Conservation (phyloP, 2,797 vertebrate genomes). For the Lemur catta region DNA sequence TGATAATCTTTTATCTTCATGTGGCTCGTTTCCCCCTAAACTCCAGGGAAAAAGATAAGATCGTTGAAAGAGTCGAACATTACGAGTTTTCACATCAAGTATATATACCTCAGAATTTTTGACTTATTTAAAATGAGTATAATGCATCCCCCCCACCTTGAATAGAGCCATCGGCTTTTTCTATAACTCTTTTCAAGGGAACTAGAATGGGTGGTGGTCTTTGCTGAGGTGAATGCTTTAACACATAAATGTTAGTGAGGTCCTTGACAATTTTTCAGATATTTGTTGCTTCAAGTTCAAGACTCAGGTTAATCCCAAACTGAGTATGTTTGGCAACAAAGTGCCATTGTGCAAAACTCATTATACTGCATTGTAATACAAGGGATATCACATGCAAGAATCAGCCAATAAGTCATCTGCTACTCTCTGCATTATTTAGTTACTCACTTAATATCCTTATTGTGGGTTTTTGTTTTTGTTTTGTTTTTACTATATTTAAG, state of each 20-base stretch:
- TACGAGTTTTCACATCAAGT: neutral
- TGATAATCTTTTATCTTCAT: slow-evolving; percentile 46
- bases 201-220: neutral
- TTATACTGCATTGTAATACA: neutral
- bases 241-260: neutral
- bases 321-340: neutral
- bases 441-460: neutral
- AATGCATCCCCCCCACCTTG: neutral
- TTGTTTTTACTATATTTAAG: neutral
- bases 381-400: neutral
- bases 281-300: slow-evolving; percentile 31
- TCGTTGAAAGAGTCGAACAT: neutral
- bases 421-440: neutral
- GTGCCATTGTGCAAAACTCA: neutral
- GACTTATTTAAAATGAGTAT: slow-evolving; percentile 7
- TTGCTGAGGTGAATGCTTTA: slow-evolving; percentile 17
- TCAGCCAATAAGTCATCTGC: neutral
- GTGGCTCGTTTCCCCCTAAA: neutral
- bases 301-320: neutral
- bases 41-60: neutral
- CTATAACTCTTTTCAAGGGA: neutral
- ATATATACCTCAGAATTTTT: neutral
- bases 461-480: neutral
- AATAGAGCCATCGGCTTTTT: slow-evolving; percentile 25
- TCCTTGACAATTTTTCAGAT: slow-evolving; percentile 17